Evolutionary conservation across 2,113 vertebrate genomes (phyloP).

Genomic region (Microcebus ravelobensis): DNA sequence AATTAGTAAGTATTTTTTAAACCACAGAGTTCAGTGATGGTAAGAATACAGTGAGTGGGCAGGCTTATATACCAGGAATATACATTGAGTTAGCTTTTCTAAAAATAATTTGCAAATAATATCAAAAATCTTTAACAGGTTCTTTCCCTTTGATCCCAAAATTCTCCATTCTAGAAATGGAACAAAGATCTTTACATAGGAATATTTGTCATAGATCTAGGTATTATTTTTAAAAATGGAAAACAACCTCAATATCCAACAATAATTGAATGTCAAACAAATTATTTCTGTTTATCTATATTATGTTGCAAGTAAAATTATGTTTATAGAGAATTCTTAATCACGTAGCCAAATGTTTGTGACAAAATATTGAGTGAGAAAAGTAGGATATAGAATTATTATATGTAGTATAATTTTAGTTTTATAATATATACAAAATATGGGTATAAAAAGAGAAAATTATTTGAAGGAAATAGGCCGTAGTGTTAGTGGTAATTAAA

Average conservation of each 20-base stretch:
- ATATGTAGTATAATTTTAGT: background rate
- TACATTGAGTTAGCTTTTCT: background rate
- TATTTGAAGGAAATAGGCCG: background rate
- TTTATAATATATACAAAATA: background rate
- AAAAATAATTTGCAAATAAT: background rate
- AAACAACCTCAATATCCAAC: background rate
- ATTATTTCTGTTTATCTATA: background rate
- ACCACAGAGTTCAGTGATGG: background rate
- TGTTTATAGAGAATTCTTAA: background rate
- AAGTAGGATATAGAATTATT: background rate
- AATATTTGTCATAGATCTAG: background rate
- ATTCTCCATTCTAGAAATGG: constrained; percentile 37
- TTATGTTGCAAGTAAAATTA: constrained; percentile 31
- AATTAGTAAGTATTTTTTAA: background rate
- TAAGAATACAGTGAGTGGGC: background rate
- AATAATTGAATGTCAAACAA: background rate
- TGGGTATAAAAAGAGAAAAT: background rate
- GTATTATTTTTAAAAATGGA: background rate
- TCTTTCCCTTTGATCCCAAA: background rate
- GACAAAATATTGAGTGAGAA: background rate
- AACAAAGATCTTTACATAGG: background rate
- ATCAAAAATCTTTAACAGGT: background rate
- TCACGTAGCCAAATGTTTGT: background rate
- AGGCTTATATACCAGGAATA: background rate
- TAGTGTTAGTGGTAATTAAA: background rate